Evolutionary conservation across 2,113 vertebrate genomes (phyloP).

Genomic region (Calyptommatus sinebrachiatus): DNA sequence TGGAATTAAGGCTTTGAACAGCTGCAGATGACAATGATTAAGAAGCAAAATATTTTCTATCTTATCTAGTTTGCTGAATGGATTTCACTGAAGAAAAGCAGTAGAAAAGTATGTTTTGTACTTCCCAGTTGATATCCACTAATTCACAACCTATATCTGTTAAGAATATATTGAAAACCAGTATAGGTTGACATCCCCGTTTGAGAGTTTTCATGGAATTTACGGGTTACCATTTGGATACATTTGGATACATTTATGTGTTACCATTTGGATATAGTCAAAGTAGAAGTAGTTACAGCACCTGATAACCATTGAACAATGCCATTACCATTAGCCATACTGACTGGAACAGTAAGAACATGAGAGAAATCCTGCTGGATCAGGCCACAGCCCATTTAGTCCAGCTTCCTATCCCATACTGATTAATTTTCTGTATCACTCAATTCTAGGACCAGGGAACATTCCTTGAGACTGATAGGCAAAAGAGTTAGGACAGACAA

Average conservation of each 20-base stretch:
- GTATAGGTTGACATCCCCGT: neutral
- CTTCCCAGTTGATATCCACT: neutral
- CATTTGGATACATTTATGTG: neutral
- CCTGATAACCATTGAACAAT: no score
- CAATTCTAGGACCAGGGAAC: no score
- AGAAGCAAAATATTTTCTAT: neutral
- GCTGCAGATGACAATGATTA: neutral
- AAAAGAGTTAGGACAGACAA: no score
- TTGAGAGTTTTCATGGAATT: neutral
- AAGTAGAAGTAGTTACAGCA: neutral
- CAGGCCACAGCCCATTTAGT: no score
- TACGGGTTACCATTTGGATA: neutral
- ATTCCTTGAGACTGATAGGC: no score
- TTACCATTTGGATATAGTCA: neutral
- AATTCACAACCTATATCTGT: neutral
- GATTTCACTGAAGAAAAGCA: neutral
- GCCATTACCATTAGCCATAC: no score
- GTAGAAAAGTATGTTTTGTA: neutral
- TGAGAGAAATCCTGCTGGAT: no score
- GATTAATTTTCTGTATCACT: no score
- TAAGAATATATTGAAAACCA: no score
- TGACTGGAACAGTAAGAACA: no score
- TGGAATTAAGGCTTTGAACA: constrained; percentile 3
- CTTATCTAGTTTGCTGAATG: constrained; percentile 4
- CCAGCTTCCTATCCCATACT: no score